Evolutionary conservation across 2,113 vertebrate species (phyloP).

Genomic region (Hypomesus transpacificus): DNA sequence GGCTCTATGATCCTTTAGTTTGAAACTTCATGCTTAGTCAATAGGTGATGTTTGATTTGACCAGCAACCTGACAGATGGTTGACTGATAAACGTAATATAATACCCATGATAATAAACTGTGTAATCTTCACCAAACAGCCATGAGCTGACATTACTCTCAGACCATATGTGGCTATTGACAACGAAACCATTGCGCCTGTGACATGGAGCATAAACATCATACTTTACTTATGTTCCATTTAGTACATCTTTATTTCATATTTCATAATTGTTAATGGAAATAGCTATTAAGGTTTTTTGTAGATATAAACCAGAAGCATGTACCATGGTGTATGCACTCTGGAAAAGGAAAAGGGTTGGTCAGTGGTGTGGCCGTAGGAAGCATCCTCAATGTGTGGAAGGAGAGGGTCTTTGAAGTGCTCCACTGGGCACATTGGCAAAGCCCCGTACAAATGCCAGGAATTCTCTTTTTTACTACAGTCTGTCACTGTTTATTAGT

Average conservation of each 20-base stretch:
- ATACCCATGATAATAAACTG: not conserved
- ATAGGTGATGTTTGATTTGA: not conserved
- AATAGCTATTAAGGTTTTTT: not conserved
- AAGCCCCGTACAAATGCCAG: slow-evolving; percentile 1
- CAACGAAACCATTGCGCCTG: not conserved
- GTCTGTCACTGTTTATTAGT: not conserved
- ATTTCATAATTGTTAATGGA: too few relatives aligned
- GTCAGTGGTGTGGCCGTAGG: not conserved
- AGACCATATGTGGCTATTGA: not conserved
- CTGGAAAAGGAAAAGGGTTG: not conserved
- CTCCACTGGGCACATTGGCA: slow-evolving; percentile 4
- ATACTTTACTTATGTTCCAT: too few relatives aligned
- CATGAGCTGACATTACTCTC: not conserved
- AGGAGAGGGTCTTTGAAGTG: not conserved
- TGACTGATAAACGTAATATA: not conserved
- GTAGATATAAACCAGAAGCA: not conserved
- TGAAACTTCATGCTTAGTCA: not conserved
- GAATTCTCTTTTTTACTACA: slow-evolving; percentile 5
- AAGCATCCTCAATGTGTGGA: not conserved
- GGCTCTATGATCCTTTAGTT: not conserved
- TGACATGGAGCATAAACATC: not conserved
- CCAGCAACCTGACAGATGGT: not conserved
- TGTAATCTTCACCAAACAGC: not conserved
- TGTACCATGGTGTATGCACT: not conserved
- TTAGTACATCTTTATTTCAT: too few relatives aligned